Percentiles rank a stretch among this genome's conserved stretches.
Evolutionary conservation across 2,888 invertebrate species (phyloP).

Genomic region (Lithophane ornitopus): DNA sequence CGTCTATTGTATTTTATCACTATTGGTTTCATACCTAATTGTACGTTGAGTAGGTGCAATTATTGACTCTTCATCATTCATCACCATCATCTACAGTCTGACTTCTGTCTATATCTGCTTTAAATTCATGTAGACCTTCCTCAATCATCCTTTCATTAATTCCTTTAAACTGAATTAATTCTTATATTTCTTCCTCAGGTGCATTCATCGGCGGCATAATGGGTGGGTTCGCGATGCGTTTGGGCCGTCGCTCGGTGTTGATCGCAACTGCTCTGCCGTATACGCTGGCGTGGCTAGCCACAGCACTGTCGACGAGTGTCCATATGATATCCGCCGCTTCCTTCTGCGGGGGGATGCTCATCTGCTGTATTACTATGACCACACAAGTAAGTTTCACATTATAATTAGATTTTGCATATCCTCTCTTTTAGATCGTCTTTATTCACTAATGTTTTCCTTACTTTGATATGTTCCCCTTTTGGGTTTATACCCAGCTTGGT

Average conservation of each 20-base stretch:
- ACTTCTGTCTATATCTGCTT: background rate
- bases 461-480: background rate
- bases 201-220: constrained; percentile 95
- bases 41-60: too few relatives aligned
- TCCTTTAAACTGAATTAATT: too few relatives aligned
- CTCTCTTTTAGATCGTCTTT: background rate
- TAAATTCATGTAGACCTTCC: too few relatives aligned
- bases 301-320: constrained; percentile 93
- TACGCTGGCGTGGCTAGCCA: constrained; percentile 94
- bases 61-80: too few relatives aligned
- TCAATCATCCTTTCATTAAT: background rate
- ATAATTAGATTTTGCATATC: background rate
- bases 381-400: constrained; percentile 90
- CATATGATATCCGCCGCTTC: constrained; percentile 95
- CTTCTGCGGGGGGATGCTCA: constrained; percentile 95
- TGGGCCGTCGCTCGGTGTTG: constrained; percentile 93
- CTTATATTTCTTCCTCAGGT: constrained; percentile 85
- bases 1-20: too few relatives aligned
- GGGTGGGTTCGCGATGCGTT: constrained; percentile 94
- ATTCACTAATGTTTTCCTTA: background rate
- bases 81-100: too few relatives aligned
- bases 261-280: constrained; percentile 93
- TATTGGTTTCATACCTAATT: too few relatives aligned
- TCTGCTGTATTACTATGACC: constrained; percentile 93
- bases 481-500: background rate